Evolutionary conservation across 2,888 invertebrate genomes (phyloP).

Genomic region (Dasypolia templi): DNA sequence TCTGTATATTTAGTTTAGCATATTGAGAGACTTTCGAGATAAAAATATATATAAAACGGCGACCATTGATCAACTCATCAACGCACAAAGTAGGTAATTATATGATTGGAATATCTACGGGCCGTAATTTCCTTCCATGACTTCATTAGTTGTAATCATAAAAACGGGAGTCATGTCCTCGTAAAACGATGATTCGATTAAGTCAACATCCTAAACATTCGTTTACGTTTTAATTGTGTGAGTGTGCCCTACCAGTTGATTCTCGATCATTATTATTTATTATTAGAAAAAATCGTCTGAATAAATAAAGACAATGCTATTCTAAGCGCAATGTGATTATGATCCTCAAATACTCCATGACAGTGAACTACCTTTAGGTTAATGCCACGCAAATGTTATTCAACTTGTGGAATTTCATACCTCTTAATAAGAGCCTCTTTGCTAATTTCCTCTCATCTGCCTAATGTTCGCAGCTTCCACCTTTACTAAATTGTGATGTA

Average conservation of each 20-base stretch:
- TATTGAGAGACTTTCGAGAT: constrained; percentile 25
- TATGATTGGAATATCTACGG: constrained; percentile 38
- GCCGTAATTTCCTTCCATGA: constrained; percentile 55
- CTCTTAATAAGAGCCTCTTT: constrained; percentile 42
- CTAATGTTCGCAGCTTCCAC: constrained; percentile 53
- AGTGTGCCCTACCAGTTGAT: constrained; percentile 15
- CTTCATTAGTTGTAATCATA: constrained; percentile 52
- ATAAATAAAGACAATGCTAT: not conserved
- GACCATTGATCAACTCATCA: constrained; percentile 48
- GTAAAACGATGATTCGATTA: constrained; percentile 47
- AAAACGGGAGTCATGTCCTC: constrained; percentile 44
- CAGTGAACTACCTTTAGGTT: not conserved
- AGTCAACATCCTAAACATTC: constrained; percentile 44
- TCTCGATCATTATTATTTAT: not conserved
- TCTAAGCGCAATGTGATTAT: not conserved
- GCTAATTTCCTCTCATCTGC: constrained; percentile 47
- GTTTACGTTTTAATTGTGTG: constrained; percentile 24
- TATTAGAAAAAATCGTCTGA: not conserved
- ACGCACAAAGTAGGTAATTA: constrained; percentile 56
- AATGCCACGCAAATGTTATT: constrained; percentile 7
- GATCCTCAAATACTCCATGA: not conserved
- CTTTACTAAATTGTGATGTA: constrained; percentile 59
- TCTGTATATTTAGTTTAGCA: constrained; percentile 29
- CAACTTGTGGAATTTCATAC: not conserved
- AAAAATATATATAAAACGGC: constrained; percentile 51